Base-by-base conservation (phyloP, 2,113 vertebrate species). In the Bombycilla garrulus region DNA sequence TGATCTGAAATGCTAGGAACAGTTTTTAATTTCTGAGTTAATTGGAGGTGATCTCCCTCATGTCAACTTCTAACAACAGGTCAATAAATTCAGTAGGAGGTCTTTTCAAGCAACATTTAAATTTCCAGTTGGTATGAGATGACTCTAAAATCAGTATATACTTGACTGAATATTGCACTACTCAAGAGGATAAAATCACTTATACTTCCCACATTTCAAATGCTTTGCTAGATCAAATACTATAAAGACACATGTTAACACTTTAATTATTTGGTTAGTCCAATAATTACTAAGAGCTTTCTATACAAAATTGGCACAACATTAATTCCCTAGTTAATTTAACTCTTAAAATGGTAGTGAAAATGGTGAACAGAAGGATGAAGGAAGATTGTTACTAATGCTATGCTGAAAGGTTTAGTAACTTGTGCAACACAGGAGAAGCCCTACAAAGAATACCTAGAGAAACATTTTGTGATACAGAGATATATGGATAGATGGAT, bases 41-140 rank as follows among this genome's bases (percentile, higher is more conserved):
- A 93, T 91, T 92, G 47, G 23, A 92, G 71, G 88, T 90, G 36
- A 70, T 70, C 54, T 81, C 90, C 61, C 66, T 71, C 48, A 45
- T 56, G 86, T 90, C 81, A 90, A 61, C 13, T 19, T 80, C 45
- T 78, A 92, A 83, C 56, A 94, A 80, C 61, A 92, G 86, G 88
- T 83, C 91, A 89, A 77, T 91, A 86, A 56, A 91, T 90, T 94
- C 92, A 80, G 62, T 47, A 93, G 81, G 57, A 97, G 42, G 57
- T 31, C 54, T 92, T 87, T 85, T 90, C 73, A 94, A 89, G 51
- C 44, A 86, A 23, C 88, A 89, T 84, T 81, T 94, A 95, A 80
- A 93, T 93, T 83, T 92, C 87, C 31, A 78, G 31, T 54, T 54
- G 87, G 90, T 60, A 85, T 56, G 14, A 74, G 50, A 84, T 86